Conservation (phyloP, 1,140 invertebrate species). For the Caenorhabditis remanei region DNA sequence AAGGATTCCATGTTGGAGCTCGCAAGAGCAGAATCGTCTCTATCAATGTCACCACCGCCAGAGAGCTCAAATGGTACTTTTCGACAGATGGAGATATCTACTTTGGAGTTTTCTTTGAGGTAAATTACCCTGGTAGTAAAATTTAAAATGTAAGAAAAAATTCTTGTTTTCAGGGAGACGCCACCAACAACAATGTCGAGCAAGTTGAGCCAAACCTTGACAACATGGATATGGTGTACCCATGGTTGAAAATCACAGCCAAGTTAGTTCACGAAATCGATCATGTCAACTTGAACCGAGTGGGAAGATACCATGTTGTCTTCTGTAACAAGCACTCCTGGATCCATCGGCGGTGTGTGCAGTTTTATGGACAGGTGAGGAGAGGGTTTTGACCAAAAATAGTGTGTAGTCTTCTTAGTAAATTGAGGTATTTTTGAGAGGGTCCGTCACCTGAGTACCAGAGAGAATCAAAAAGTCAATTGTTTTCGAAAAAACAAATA, state of each 20-base stretch:
- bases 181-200: slow-evolving; percentile 56
- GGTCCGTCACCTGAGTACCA: no score
- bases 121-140: neutral
- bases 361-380: slow-evolving; percentile 54
- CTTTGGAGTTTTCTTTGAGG: slow-evolving; percentile 76
- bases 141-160: slow-evolving; percentile 48
- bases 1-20: slow-evolving; percentile 70
- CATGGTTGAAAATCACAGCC: slow-evolving; percentile 75
- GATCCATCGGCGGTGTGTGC: slow-evolving; percentile 65
- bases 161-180: neutral
- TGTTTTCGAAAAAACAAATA: no score
- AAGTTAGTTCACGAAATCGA: slow-evolving; percentile 76
- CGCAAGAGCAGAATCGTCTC: slow-evolving; percentile 70
- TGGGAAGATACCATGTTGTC: slow-evolving; percentile 74
- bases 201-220: slow-evolving; percentile 52
- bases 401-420: no score
- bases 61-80: slow-evolving; percentile 76
- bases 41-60: slow-evolving; percentile 67
- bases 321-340: slow-evolving; percentile 75
- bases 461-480: no score
- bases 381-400: neutral
- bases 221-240: slow-evolving; percentile 75
- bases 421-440: no score
- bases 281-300: slow-evolving; percentile 62
- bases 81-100: slow-evolving; percentile 75